phyloP scores from a whole-genome alignment of 2,888 invertebrate genomes.

The Globia sparganii region DNA sequence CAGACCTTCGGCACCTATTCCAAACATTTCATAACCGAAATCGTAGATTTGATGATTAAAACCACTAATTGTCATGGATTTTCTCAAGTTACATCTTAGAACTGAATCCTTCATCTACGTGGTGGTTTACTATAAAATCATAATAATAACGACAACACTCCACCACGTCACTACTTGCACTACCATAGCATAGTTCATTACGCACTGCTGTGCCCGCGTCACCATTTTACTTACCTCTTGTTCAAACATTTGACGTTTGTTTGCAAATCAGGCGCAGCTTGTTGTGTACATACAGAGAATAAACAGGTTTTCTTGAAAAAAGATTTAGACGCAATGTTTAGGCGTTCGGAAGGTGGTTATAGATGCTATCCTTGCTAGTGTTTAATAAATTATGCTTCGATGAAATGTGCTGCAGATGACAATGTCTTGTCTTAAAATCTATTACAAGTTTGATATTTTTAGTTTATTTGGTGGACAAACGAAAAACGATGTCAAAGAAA shows the following conservation, averaged over 20 bases:
- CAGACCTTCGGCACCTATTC: neutral
- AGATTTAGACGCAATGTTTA: slow-evolving; percentile 38
- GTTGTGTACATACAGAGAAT: slow-evolving; percentile 40
- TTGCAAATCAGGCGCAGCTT: slow-evolving; percentile 54
- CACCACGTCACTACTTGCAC: slow-evolving; percentile 11
- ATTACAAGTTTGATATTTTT: neutral
- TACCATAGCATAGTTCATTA: slow-evolving; percentile 14
- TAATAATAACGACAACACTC: neutral
- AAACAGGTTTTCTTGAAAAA: slow-evolving; percentile 38
- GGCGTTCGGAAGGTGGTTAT: neutral
- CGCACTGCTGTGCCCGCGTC: slow-evolving; percentile 7
- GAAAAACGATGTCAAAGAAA: slow-evolving; percentile 2
- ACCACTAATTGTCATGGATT: neutral
- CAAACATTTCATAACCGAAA: neutral
- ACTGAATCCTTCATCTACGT: neutral
- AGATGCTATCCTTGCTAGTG: neutral
- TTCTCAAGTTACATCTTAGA: neutral
- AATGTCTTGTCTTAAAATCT: neutral
- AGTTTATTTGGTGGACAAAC: slow-evolving; percentile 5
- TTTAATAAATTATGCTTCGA: neutral
- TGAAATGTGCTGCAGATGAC: neutral
- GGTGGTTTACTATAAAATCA: neutral
- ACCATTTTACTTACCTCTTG: slow-evolving; percentile 44
- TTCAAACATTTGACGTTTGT: slow-evolving; percentile 43
- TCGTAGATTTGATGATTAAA: neutral